phyloP scores from a whole-genome alignment of 2,113 vertebrate genomes.

The Tricholaema leucomelas region DNA sequence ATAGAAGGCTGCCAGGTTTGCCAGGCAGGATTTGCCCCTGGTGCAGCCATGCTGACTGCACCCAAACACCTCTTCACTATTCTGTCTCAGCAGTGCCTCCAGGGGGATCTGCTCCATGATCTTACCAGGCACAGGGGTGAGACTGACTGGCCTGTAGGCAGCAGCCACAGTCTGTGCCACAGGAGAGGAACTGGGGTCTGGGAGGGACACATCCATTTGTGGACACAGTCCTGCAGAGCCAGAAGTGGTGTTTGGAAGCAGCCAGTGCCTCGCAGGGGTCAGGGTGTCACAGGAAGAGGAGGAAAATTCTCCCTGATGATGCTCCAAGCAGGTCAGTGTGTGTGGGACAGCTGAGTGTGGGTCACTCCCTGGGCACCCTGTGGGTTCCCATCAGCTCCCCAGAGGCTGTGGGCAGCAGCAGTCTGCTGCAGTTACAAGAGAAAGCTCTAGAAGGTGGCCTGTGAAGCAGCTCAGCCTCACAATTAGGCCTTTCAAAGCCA shows the following conservation, averaged over 20 bases:
- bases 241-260: background rate
- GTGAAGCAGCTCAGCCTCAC: background rate
- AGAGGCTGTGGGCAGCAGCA: fast-evolving
- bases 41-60: too few species aligned
- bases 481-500: background rate
- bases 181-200: background rate
- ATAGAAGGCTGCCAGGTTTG: too few species aligned
- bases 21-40: too few species aligned
- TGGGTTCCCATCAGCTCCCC: background rate
- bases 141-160: too few species aligned
- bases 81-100: too few species aligned
- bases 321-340: background rate
- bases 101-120: too few species aligned
- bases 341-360: background rate
- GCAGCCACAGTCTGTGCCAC: background rate
- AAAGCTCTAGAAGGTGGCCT: background rate
- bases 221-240: background rate
- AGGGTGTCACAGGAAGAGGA: background rate
- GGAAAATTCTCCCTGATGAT: background rate
- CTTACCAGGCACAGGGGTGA: too few species aligned
- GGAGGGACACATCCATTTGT: background rate
- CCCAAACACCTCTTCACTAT: too few species aligned
- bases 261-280: background rate
- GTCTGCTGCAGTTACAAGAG: background rate
- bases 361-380: background rate